phyloP scores from a whole-genome alignment of 2,888 invertebrate genomes.

The Noctua comes region DNA sequence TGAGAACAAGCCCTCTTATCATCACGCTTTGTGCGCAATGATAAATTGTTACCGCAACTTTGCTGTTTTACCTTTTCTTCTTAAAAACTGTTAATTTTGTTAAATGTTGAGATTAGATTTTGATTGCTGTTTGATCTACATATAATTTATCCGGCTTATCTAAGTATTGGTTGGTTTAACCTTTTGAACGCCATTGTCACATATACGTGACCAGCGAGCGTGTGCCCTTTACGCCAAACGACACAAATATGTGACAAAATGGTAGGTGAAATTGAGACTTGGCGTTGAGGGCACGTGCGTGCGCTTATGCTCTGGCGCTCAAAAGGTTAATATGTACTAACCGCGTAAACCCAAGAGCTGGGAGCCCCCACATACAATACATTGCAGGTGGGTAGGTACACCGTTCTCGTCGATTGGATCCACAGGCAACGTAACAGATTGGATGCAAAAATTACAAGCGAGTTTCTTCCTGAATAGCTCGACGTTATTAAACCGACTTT shows the following conservation, averaged over 20 bases:
- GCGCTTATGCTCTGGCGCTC: too few relatives aligned
- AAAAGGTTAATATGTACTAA: neutral
- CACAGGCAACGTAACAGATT: constrained; percentile 46
- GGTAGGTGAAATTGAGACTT: too few relatives aligned
- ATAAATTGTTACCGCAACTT: constrained; percentile 79
- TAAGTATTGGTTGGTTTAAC: constrained; percentile 2
- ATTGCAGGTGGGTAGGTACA: constrained; percentile 19
- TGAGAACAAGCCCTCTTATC: constrained; percentile 79
- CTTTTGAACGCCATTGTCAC: too few relatives aligned
- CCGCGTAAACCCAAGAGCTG: neutral
- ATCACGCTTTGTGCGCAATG: constrained; percentile 80
- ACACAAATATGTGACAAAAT: too few relatives aligned
- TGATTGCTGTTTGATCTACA: constrained; percentile 8
- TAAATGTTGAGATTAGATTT: neutral
- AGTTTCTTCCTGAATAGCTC: constrained; percentile 27
- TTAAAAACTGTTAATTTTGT: constrained; percentile 35
- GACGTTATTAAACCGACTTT: constrained; percentile 44
- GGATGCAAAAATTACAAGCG: constrained; percentile 53
- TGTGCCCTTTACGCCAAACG: too few relatives aligned
- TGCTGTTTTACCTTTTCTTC: constrained; percentile 40
- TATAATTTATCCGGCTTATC: neutral
- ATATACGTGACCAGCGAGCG: too few relatives aligned
- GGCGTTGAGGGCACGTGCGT: too few relatives aligned
- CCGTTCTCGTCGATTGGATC: constrained; percentile 48
- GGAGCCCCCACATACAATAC: constrained; percentile 18